Evolutionary conservation across 1,140 invertebrate species (phyloP).

Genomic region (Eciton burchellii): DNA sequence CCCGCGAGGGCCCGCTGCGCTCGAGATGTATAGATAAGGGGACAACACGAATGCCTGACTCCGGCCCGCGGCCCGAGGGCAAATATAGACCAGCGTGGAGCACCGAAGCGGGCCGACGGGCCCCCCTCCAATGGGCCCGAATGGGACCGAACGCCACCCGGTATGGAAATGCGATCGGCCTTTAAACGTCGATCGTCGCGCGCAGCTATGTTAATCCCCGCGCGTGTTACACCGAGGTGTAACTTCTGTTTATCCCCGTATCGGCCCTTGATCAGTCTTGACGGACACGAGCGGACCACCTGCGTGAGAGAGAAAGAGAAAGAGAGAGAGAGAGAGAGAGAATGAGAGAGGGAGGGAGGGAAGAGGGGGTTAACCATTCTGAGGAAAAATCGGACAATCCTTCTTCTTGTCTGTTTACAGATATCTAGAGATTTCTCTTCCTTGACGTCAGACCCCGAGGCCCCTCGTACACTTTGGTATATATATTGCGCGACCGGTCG

Average conservation of each 20-base stretch:
- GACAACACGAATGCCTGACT: constrained; percentile 77
- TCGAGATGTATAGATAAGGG: constrained; percentile 72
- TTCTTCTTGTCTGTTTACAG: neutral
- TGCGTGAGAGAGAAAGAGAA: constrained; percentile 62
- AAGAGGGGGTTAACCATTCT: too few species aligned
- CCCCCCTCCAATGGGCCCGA: too few species aligned
- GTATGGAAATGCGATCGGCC: constrained; percentile 84
- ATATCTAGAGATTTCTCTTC: too few species aligned
- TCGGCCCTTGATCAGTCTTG: constrained; percentile 77
- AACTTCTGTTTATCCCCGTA: constrained; percentile 84
- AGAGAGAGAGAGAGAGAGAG: too few species aligned
- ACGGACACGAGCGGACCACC: constrained; percentile 82
- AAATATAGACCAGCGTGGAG: constrained; percentile 78
- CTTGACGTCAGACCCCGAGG: neutral
- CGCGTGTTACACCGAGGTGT: constrained; percentile 83
- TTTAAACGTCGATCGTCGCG: constrained; percentile 80
- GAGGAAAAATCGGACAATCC: constrained; percentile 26
- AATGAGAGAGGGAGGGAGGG: too few species aligned
- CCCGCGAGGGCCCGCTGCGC: constrained; percentile 53
- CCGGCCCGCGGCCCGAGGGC: constrained; percentile 70
- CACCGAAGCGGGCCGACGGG: constrained; percentile 71
- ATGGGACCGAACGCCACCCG: constrained; percentile 80
- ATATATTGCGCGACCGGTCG: too few species aligned
- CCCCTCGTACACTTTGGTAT: neutral
- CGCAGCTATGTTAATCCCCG: constrained; percentile 82